phyloP scores from a whole-genome alignment of 1,140 invertebrate genomes.

The Brachystomella parvula region DNA sequence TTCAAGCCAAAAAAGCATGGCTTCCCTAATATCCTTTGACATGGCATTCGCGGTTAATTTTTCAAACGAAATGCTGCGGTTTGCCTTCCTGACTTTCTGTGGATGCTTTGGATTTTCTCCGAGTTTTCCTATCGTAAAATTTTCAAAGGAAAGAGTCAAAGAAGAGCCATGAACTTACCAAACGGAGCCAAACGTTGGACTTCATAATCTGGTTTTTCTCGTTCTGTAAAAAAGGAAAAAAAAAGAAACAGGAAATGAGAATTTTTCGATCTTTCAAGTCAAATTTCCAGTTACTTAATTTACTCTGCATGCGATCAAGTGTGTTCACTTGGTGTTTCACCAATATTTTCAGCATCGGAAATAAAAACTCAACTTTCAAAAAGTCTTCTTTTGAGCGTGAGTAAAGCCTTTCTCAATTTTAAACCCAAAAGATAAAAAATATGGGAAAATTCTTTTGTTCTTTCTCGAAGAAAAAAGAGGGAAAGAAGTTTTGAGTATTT shows the following conservation, averaged over 20 bases:
- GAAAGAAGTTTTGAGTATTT: too few relatives aligned
- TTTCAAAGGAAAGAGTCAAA: background rate
- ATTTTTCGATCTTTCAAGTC: background rate
- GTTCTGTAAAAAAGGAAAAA: constrained; percentile 62
- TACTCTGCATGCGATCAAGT: too few relatives aligned
- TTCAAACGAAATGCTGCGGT: background rate
- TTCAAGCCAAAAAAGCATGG: too few relatives aligned
- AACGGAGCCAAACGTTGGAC: constrained; percentile 92
- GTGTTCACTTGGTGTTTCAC: too few relatives aligned
- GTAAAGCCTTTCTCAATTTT: too few relatives aligned
- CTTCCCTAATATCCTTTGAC: background rate
- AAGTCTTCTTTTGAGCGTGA: too few relatives aligned
- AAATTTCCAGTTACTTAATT: constrained; percentile 5
- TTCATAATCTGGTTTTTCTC: constrained; percentile 99
- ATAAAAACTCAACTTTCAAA: too few relatives aligned
- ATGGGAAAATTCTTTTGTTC: too few relatives aligned
- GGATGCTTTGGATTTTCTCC: background rate
- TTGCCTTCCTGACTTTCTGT: background rate
- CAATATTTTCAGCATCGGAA: too few relatives aligned
- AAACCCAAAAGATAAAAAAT: too few relatives aligned
- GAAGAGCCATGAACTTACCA: constrained; percentile 53
- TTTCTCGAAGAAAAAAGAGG: too few relatives aligned
- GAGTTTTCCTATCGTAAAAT: background rate
- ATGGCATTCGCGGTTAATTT: background rate
- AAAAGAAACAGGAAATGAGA: background rate